Evolutionary conservation across 2,113 vertebrate species (phyloP), one percentile per base, ranked within the genome.

Genomic region (Xyliphius kryptos): DNA sequence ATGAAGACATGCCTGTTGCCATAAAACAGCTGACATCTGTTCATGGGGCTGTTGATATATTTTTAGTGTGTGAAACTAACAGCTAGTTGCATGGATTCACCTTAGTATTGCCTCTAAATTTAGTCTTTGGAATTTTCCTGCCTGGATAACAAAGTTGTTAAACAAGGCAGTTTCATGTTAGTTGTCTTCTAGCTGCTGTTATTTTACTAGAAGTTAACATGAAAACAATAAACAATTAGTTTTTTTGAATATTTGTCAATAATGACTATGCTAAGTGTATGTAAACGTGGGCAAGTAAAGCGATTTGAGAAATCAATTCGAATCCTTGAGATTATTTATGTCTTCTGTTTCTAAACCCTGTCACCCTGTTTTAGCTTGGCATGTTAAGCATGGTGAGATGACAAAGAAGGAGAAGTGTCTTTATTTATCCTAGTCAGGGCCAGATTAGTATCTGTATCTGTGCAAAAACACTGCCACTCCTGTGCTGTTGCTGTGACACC

Each of bases 21-120:
- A 26, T 41, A 20, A 12, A 41, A 48, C 46, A 17, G 51, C 36
- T 56, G 13, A 49, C 60, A 68, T 61, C 66, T 53, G 57, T n/a
- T 54, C 57, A 21, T 10, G 2, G 46, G 4, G 26, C 58, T 61
- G 59, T 32, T 50, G 37, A 63, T 38, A 44, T 58, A 15, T 26
- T 22, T 51, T 53, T 49, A 51, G 48, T 51, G 36, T 14, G 3
- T 22, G 36, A 16, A 52, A 44, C 50, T n/a, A 60, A 13, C 36
- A 13, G 12, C 54, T 56, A 56, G 54, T 7, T 56, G 6, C 5
- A 38, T 14, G 41, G 2, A 3, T 16, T 32, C 17, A 15, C 26
- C 12, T 52, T 36, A 11, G 13, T 19, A 11, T 20, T 49, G 17
- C 10, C 47, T 20, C 10, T 11, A 13, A 20, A 11, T 2, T 49